A percentile compares a stretch with the other conserved stretches of the same genome.
phyloP scores from a whole-genome alignment of 2,797 vertebrate species.

The Rousettus madagascariensis region DNA sequence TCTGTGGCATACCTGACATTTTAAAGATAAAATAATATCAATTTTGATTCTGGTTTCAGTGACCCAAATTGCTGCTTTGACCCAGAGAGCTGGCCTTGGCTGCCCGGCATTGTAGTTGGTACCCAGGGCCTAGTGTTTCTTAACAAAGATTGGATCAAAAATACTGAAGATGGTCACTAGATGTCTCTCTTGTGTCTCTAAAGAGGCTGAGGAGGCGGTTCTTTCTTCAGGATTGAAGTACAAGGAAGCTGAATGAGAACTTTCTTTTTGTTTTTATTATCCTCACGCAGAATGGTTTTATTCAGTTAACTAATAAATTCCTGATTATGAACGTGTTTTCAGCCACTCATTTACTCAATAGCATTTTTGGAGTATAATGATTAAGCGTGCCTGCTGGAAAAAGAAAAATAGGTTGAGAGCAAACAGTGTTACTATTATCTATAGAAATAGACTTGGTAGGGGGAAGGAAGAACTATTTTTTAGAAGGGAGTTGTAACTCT shows the following conservation, averaged over 20 bases:
- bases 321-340: slow-evolving; percentile 57
- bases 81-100: background rate
- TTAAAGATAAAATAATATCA: slow-evolving; percentile 23
- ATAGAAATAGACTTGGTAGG: slow-evolving; percentile 21
- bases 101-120: background rate
- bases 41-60: slow-evolving; percentile 43
- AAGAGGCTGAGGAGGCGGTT: slow-evolving; percentile 52
- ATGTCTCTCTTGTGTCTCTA: slow-evolving; percentile 85
- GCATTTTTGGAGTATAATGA: slow-evolving; percentile 52
- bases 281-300: slow-evolving; percentile 59
- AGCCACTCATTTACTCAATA: slow-evolving; percentile 52
- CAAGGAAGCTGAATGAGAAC: slow-evolving; percentile 64
- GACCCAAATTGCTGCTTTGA: background rate
- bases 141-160: slow-evolving; percentile 32
- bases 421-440: slow-evolving; percentile 48
- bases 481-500: slow-evolving; percentile 32
- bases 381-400: slow-evolving; percentile 36
- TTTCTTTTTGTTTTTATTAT: slow-evolving; percentile 70
- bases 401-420: slow-evolving; percentile 49
- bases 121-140: background rate
- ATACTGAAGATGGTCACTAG: slow-evolving; percentile 78
- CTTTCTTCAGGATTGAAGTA: slow-evolving; percentile 27
- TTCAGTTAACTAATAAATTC: slow-evolving; percentile 73
- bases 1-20: background rate
- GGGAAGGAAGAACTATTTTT: slow-evolving; percentile 28